Base-by-base conservation (phyloP, 2,888 invertebrate genomes). In the Auanema sp. region DNA sequence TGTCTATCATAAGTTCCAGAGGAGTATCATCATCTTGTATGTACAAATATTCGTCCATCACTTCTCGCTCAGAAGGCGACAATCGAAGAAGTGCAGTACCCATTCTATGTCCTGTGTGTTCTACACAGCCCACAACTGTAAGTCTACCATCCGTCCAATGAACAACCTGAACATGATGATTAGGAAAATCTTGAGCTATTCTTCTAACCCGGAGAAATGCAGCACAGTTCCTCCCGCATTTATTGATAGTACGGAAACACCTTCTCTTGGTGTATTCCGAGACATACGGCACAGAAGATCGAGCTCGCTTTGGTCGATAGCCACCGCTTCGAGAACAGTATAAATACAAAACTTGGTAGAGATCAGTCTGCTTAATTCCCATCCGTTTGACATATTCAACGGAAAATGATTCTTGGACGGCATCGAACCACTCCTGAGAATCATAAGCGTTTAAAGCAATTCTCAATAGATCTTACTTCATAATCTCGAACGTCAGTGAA, bases 41-140 rank as follows among this genome's bases (percentile, higher is more conserved):
- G 40, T 69, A 69, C 18, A 69, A 51, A 42, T 61, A 69, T 21
- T 66, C 64, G 23, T 66, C 66, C 64, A 69, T 57, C 11, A 63
- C 51, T n/a, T 63, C 63, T n/a, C 63, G 23, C 51, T 64, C 64
- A 1, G 40, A 4, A n/a, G 59, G 55, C 2, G 59, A 42, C 2
- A 64, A 40, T 11, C 60, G 44, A 10, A 76, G 61, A 0, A 74
- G 53, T 1, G 74, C 66, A 6, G 74, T 74, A 33, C 76, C 76
- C 55, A 71, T 64, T n/a, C 76, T 66, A 54, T 76, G 76, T 0
- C 74, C 76, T 10, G 72, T 72, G 57, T 76, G 76, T 41, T 76
- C 76, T 6, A 74, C 66, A 47, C 62, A 66, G n/a, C 76, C 76
- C 40, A 68, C 63, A n/a, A 75, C 72, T 11, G 58, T 62, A 12